These are phyloP conservation scores for Opisthocomus hoazin DNA, from an alignment of 2,113 vertebrate species.

Conservation along the genomic window DNA sequence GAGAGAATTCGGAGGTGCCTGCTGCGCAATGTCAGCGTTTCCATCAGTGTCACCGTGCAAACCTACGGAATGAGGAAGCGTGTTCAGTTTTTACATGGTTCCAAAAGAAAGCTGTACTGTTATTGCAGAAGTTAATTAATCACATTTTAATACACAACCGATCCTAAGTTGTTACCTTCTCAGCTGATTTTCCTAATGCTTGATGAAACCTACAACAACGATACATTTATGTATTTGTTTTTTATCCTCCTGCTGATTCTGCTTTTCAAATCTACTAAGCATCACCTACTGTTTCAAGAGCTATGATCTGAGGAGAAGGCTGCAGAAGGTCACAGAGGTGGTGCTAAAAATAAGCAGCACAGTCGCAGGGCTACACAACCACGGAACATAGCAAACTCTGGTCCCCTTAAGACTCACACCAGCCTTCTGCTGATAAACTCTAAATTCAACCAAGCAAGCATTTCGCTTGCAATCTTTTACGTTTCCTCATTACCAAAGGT, in stretches of 20 bases:
- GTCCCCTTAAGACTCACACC: neutral
- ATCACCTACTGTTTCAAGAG: neutral
- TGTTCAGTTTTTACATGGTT: neutral
- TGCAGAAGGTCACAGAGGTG: neutral
- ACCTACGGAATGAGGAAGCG: slow-evolving; percentile 18
- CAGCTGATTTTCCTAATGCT: neutral
- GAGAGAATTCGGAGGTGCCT: slow-evolving; percentile 76
- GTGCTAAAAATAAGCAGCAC: neutral
- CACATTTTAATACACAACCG: neutral
- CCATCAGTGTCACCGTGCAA: slow-evolving; percentile 50
- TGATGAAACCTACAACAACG: neutral
- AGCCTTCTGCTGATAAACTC: neutral
- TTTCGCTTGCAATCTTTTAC: neutral
- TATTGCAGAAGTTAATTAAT: neutral
- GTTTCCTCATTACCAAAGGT: neutral
- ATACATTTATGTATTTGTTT: accelerated
- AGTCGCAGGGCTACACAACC: neutral
- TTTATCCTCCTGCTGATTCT: neutral
- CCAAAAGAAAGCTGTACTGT: neutral
- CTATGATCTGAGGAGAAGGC: neutral
- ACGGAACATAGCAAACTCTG: neutral
- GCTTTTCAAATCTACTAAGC: neutral
- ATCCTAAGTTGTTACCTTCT: neutral
- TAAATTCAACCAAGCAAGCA: neutral
- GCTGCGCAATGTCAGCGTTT: slow-evolving; percentile 63